Evolutionary conservation across 2,797 vertebrate genomes (phyloP), one percentile per base, ranked within the genome.

Genomic region (Eospalax fontanierii): DNA sequence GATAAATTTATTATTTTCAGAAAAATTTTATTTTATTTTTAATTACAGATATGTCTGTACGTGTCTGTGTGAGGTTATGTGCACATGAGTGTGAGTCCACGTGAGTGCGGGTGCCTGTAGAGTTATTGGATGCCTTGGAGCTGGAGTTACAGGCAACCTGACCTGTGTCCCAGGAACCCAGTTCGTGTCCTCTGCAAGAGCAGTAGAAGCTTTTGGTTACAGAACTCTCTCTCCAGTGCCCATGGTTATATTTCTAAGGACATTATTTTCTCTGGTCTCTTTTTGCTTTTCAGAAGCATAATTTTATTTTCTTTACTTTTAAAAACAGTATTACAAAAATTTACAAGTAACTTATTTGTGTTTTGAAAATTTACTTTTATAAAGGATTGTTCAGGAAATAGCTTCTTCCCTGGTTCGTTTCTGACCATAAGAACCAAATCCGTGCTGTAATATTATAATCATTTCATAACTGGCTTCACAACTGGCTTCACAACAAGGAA

Each of bases 301-400:
- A 38, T 7, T 95, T 93, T 91, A 19, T 57, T 93, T 59, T 84
- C 40, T 97, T 95, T 89, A 50, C 85, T 79, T 97, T 96, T 35
- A 97, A 91, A 80, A 87, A 54, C 59, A 87, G 12, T 68, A 86
- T 91, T 66, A 93, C 89, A 28, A 86, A 61, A 97, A 82, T 95
- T 97, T 95, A 50, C 38, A 59, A 89, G 35, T 61, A n/a, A 78
- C 59, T 40, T 3, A 80, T 82, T 50, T 93, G 38, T 63, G 57
- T 80, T 95, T 96, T 90, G 40, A 81, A 95, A 78, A 22, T 93
- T 97, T 96, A 61, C 61, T 96, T 6, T 94, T 96, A 74, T 95
- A 91, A 96, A 96, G 95, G 75, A 91, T 96, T 84, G 95, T 61
- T 90, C 70, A 95, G 97, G 95, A 97, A 97, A 95, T 95, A 90